Conservation (phyloP, 2,113 vertebrate species). For the Herpailurus yagouaroundi region DNA sequence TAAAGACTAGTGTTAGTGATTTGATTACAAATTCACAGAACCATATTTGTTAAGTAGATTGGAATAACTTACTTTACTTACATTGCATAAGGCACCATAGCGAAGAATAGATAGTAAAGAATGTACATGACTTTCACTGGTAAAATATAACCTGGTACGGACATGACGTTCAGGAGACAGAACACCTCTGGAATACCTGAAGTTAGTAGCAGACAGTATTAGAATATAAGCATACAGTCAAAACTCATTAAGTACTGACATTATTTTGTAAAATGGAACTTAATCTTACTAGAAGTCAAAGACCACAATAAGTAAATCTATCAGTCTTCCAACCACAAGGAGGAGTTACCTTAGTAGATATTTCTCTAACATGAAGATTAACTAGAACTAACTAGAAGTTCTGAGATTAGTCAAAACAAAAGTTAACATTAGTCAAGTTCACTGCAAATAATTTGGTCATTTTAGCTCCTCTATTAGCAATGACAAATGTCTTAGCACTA, state of each 20-base stretch:
- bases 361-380: neutral
- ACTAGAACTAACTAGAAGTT: neutral
- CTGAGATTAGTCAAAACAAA: neutral
- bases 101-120: constrained; percentile 92
- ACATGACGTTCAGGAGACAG: constrained; percentile 94
- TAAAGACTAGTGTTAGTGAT: constrained; percentile 4
- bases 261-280: constrained; percentile 36
- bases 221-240: neutral
- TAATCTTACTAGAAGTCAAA: constrained; percentile 40
- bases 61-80: constrained; percentile 81
- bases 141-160: constrained; percentile 93
- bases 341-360: neutral
- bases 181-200: constrained; percentile 93
- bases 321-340: neutral
- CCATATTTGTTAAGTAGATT: neutral
- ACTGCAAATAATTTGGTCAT: neutral
- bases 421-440: constrained; percentile 28
- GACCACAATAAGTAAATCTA: neutral
- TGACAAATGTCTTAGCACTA: neutral
- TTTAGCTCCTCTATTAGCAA: neutral
- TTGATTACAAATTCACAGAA: neutral
- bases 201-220: constrained; percentile 48
- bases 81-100: constrained; percentile 93
- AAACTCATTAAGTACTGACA: neutral
- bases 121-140: constrained; percentile 94